phyloP scores from a whole-genome alignment of 2,797 vertebrate genomes.

The Erethizon dorsatum region DNA sequence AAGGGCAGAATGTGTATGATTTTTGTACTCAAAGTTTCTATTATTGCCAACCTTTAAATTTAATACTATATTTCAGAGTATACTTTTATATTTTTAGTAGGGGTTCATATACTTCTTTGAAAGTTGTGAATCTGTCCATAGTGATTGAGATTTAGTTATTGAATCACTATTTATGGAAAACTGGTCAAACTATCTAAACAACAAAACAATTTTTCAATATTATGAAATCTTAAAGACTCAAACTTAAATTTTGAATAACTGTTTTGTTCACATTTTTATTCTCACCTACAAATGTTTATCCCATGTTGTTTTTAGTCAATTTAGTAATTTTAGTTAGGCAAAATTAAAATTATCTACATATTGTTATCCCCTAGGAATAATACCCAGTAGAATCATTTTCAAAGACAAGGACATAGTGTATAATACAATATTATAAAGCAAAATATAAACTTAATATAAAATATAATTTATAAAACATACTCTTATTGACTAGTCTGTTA shows the following conservation, averaged over 20 bases:
- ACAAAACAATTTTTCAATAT: constrained; percentile 77
- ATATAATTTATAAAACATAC: constrained; percentile 68
- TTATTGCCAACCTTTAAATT: constrained; percentile 52
- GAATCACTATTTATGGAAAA: neutral
- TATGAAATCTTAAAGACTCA: constrained; percentile 67
- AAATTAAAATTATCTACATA: constrained; percentile 79
- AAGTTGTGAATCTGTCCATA: constrained; percentile 75
- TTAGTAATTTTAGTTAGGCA: constrained; percentile 83
- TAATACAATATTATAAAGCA: neutral
- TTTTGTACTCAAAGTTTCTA: constrained; percentile 64
- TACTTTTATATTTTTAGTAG: constrained; percentile 84
- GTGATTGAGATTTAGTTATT: constrained; percentile 70
- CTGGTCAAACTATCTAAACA: constrained; percentile 7
- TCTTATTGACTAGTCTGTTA: constrained; percentile 72
- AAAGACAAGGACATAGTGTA: constrained; percentile 72
- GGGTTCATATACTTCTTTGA: constrained; percentile 72
- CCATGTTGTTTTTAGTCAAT: constrained; percentile 82
- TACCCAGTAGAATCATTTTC: constrained; percentile 78
- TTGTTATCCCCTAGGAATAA: constrained; percentile 84
- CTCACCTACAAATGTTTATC: constrained; percentile 78
- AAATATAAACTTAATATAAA: neutral
- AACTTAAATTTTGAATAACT: constrained; percentile 12
- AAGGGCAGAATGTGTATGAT: constrained; percentile 27
- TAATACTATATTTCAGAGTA: constrained; percentile 15
- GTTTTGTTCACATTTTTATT: constrained; percentile 20